These are phyloP conservation scores for Tragulus kanchil DNA, from an alignment of 2,113 vertebrate species.

Conservation along the genomic window DNA sequence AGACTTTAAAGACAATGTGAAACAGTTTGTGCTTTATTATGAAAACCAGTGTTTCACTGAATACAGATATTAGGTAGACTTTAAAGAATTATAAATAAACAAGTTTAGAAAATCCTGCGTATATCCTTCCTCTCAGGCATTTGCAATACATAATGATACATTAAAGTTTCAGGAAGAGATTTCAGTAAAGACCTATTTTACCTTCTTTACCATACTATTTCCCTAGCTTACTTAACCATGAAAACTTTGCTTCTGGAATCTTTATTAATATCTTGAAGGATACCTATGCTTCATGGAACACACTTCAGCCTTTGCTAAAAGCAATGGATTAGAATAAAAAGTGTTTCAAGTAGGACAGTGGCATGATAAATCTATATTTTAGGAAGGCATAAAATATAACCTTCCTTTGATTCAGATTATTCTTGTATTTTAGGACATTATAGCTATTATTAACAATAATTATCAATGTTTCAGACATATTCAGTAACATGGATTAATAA, in stretches of 20 bases:
- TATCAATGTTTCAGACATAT: not conserved
- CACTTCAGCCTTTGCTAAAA: not conserved
- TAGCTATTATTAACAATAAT: not conserved
- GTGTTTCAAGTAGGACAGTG: not conserved
- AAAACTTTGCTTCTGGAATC: not conserved
- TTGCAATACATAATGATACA: not conserved
- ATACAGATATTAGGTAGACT: not conserved
- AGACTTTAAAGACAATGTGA: not conserved
- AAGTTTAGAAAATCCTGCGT: not conserved
- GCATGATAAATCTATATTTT: not conserved
- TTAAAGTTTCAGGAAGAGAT: not conserved
- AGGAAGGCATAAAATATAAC: not conserved
- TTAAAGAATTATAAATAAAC: not conserved
- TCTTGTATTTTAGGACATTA: slow-evolving; percentile 31
- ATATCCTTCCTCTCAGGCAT: not conserved
- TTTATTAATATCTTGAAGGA: not conserved
- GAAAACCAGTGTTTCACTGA: not conserved
- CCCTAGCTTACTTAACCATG: not conserved
- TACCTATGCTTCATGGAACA: not conserved
- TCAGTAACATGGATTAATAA: not conserved
- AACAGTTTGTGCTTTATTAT: not conserved
- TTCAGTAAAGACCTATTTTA: not conserved
- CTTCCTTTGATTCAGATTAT: slow-evolving; percentile 6
- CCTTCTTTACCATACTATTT: not conserved
- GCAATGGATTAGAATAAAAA: not conserved